Evolutionary conservation across 2,888 invertebrate species (phyloP), one percentile per base, ranked within the genome.

Genomic region (Exocentrus adspersus): DNA sequence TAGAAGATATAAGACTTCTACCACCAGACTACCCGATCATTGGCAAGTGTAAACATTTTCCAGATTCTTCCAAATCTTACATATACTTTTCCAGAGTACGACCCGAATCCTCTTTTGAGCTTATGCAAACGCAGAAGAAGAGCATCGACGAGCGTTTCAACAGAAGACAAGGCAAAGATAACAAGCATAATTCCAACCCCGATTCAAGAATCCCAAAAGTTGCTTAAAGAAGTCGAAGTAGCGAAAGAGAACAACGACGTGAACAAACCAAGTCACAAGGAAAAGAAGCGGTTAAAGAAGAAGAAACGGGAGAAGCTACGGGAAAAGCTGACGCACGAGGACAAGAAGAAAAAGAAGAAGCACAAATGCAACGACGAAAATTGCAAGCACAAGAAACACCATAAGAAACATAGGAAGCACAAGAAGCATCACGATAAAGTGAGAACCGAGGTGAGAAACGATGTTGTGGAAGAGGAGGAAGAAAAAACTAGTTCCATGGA

Each of bases 1-100:
- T 97, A 17, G 92, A 94, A 75, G 95, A 97, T 79, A 95, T 97
- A 60, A 86, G 97, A 68, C 87, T 95, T 70, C 84, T 97, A 66
- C 93, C 95, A 28, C 90, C 91, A n/a, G 91, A 95, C 79, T 96
- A 95, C 84, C 96, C 96, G 7, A 89, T 94, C 76, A 92, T 94
- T 78, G 94, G 96, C 95, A 79, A 85, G 88, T 79, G 37, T 48
- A 41, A n/a, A 46, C 28, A 43, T 46, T 46, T 10, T 53, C 24
- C 53, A 46, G 10, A 42, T 32, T 30, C 20, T 41, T 54, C 30
- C 10, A 20, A 10, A 41, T 50, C 14, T 14, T 17, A 6, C 30
- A 37, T 28, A n/a, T n/a, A n/a, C 62, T 68, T 71, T 87, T 86
- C 4, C 85, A 93, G 94, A 92, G 82, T 92, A 93, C 77, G 92